phyloP scores from a whole-genome alignment of 2,113 vertebrate genomes.

The Campylomormyrus tamandua region DNA sequence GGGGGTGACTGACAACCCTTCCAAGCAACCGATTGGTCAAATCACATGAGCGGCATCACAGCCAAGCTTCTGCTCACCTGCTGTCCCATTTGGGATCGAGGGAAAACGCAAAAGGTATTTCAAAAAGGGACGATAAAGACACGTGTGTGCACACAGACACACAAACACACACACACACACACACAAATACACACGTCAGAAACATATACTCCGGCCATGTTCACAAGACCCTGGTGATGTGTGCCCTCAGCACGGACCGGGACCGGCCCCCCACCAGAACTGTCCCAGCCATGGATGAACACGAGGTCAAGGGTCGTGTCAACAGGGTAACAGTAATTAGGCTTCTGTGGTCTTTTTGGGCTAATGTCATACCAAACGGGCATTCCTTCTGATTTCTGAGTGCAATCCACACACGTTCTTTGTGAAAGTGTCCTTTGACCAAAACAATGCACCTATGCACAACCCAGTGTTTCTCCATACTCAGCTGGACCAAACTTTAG shows the following conservation, averaged over 20 bases:
- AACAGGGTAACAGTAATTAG: conserved; percentile 14
- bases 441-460: neutral
- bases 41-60: conserved; percentile 56
- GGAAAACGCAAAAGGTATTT: conserved; percentile 60
- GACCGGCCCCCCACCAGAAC: neutral
- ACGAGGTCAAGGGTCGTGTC: neutral
- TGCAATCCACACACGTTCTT: neutral
- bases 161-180: conserved; percentile 33
- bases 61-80: conserved; percentile 72
- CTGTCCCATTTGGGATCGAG: conserved; percentile 67
- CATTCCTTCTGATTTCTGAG: neutral
- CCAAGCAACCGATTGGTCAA: conserved; percentile 51
- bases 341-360: conserved; percentile 20
- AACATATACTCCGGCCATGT: conserved; percentile 18
- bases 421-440: neutral
- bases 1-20: conserved; percentile 61
- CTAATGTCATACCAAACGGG: neutral
- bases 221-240: neutral
- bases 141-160: conserved; percentile 23
- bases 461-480: neutral
- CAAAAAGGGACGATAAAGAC: conserved; percentile 55
- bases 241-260: neutral
- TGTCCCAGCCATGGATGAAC: neutral
- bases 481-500: neutral
- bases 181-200: conserved; percentile 27